Evolutionary conservation across 2,888 invertebrate genomes (phyloP).

Genomic region (Perizoma affinitatum): DNA sequence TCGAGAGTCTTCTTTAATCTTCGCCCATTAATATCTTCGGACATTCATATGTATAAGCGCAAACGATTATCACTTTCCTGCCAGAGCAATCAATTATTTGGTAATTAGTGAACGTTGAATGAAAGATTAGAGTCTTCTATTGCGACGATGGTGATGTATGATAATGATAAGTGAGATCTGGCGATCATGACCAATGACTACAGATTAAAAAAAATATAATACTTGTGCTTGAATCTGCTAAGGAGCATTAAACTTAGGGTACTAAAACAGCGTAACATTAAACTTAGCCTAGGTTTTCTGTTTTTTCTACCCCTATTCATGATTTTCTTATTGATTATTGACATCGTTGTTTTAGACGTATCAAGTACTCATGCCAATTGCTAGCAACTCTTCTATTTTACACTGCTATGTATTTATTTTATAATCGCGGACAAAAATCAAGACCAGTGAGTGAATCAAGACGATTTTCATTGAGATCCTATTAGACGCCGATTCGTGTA

Average conservation of each 20-base stretch:
- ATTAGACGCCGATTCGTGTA: conserved; percentile 16
- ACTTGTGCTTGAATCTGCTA: too few relatives aligned
- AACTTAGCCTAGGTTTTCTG: too few relatives aligned
- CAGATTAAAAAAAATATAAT: not conserved
- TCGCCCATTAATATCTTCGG: conserved; percentile 17
- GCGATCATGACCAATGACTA: not conserved
- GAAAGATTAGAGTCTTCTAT: conserved; percentile 40
- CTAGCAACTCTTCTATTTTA: not conserved
- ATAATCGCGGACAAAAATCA: not conserved
- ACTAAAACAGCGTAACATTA: too few relatives aligned
- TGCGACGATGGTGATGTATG: conserved; percentile 20
- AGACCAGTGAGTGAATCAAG: not conserved
- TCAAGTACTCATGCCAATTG: too few relatives aligned
- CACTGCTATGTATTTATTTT: conserved; percentile 1
- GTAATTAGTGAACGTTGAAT: conserved; percentile 43
- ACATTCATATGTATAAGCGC: conserved; percentile 9
- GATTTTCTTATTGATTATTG: too few relatives aligned
- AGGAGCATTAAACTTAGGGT: too few relatives aligned
- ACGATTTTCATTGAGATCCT: conserved; percentile 12
- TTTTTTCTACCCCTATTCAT: too few relatives aligned
- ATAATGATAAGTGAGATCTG: conserved; percentile 1
- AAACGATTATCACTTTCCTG: conserved; percentile 39
- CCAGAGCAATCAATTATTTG: conserved; percentile 46
- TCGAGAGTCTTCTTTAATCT: conserved; percentile 4
- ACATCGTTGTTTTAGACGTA: too few relatives aligned